Base-by-base conservation (phyloP, 2,888 invertebrate genomes). In the Calliphora vomitoria region DNA sequence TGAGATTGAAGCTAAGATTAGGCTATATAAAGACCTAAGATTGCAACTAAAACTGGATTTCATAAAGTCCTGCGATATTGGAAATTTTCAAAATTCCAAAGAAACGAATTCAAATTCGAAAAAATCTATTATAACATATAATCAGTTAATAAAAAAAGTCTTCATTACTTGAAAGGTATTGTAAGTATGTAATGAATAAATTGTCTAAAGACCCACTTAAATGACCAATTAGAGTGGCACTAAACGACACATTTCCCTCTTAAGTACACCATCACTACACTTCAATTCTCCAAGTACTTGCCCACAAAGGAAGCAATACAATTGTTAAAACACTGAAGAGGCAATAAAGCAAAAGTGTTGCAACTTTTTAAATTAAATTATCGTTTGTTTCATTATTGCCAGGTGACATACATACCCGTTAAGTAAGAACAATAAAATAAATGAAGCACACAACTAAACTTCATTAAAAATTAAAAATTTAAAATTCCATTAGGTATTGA, bases 361-460 rank as follows among this genome's bases (percentile, higher is more conserved):
- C 35, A 35, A 62, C n/a, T 15, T n/a, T 66, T 50, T n/a, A 44
- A 76, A 66, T 38, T 71, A n/a, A 71, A 71, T 81, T 72, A 72
- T 35, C 50, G 53, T 62, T 41, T 53, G 25, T 72, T 25, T 13
- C 47, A 71, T 62, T 62, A n/a, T 8, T 35, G 41, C 8, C 38
- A 66, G 53, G 25, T 53, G 50, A 25, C n/a, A 47, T 20, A 25
- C n/a, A 47, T n/a, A 15, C 8, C 15, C 20, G 13, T 11, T 15
- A 80, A 71, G 10, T 44, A 35, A 47, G 35, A 53, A 41, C 38
- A 53, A 68, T 41, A 58, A 6, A 55, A 15, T 18, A 20, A 38
- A 13, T 18, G 15, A 31, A 38, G 58, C 18, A 41, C 4, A 15
- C 41, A 44, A 68, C 13, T 35, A 15, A 20, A 47, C 18, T 68